phyloP scores from a whole-genome alignment of 2,113 vertebrate genomes.

The Salvator merianae region DNA sequence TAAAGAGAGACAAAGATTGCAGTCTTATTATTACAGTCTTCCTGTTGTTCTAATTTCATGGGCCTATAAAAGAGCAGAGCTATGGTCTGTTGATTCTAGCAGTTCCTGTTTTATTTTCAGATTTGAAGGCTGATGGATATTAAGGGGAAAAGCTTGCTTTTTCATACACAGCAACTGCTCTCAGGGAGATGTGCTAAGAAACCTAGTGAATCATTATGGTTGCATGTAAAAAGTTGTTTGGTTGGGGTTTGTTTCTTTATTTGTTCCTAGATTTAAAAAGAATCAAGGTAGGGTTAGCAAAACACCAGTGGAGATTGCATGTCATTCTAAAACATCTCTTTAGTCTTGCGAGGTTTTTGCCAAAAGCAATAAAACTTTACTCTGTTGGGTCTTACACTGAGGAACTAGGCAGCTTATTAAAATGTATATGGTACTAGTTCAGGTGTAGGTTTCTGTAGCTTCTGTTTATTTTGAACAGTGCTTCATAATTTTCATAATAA shows the following conservation, averaged over 20 bases:
- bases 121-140: constrained; percentile 7
- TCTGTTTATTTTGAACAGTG: not conserved
- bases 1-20: constrained; percentile 15
- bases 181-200: constrained; percentile 41
- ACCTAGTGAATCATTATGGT: constrained; percentile 61
- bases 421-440: not conserved
- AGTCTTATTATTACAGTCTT: not conserved
- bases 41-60: constrained; percentile 26
- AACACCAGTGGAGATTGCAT: constrained; percentile 59
- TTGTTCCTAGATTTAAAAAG: constrained; percentile 25
- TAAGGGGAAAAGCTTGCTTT: not conserved
- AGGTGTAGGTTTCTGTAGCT: not conserved
- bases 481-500: not conserved
- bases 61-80: constrained; percentile 52
- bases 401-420: constrained; percentile 27
- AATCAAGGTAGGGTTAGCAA: constrained; percentile 58
- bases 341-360: constrained; percentile 44
- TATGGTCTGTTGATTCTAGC: constrained; percentile 33
- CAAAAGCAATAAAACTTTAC: constrained; percentile 46
- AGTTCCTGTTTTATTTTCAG: constrained; percentile 40
- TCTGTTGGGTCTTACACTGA: not conserved
- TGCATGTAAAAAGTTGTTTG: constrained; percentile 44
- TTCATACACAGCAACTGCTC: constrained; percentile 20
- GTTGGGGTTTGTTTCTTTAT: not conserved
- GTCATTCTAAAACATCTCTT: constrained; percentile 56